Evolutionary conservation across 1,140 invertebrate species (phyloP), one percentile per base, ranked within the genome.

Genomic region (Diorhabda carinulata): DNA sequence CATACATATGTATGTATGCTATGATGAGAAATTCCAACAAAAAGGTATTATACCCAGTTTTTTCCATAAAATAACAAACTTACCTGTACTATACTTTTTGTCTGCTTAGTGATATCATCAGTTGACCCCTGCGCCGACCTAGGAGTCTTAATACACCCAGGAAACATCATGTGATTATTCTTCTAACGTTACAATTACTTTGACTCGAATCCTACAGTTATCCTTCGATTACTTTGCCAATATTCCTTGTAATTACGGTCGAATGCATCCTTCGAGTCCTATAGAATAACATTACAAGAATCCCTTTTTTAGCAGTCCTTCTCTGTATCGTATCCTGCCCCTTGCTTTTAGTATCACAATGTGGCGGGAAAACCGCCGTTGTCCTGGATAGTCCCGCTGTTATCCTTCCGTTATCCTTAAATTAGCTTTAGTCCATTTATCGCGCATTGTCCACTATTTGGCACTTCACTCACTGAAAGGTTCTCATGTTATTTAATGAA

Each of bases 61-160:
- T 25, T 25, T 25, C 25, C 25, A 25, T 25, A 1, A 25, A 25
- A 25, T 25, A 42, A 10, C 57, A 43, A 52, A 76, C 80, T 82
- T 80, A 87, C 85, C 83, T 86, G 86, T 47, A 86, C 82, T 72
- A 87, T 87, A 44, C 85, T 86, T 9, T 84, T 82, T 6, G 85
- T 86, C 73, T 87, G 85, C 69, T 84, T 82, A 56, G 83, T 84
- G 78, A 87, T 84, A 76, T 87, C 86, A 77, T 86, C 86, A 7
- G 83, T 85, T 57, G 85, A 86, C 44, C 85, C 85, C 74, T 85
- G 84, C 72, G 82, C 81, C 68, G 82, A 85, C 60, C 82, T 80
- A 45, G 84, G 85, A 5, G 81, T 83, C 74, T 83, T 79, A 70
- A 85, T 85, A 72, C 86, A 87, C 62, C 84, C 84, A 44, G 86